A percentile compares a stretch with the other conserved stretches of the same genome.
Evolutionary conservation across 2,797 vertebrate genomes (phyloP).

Genomic region (Psittacula echo): DNA sequence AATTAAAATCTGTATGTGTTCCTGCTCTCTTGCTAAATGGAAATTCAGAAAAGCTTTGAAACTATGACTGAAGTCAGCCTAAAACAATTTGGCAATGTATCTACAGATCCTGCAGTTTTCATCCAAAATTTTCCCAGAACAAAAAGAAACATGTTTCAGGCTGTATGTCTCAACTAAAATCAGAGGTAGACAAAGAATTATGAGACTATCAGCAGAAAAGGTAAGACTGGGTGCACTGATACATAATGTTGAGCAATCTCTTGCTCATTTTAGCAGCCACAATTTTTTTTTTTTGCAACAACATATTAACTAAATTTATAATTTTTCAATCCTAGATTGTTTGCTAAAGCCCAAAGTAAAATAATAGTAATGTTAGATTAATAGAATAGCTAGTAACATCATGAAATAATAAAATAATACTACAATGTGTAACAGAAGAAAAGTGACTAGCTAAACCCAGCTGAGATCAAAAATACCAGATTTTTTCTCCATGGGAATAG

Average conservation of each 20-base stretch:
- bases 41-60: background rate
- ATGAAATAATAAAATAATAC: background rate
- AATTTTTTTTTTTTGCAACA: background rate
- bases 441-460: background rate
- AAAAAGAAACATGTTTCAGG: background rate
- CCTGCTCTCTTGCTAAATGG: background rate
- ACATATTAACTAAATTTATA: background rate
- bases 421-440: background rate
- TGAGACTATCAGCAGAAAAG: background rate
- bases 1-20: background rate
- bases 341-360: background rate
- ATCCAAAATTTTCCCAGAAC: background rate
- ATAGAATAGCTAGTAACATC: background rate
- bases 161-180: background rate
- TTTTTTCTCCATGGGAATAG: background rate
- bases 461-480: background rate
- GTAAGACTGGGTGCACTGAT: background rate
- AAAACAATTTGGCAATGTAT: background rate
- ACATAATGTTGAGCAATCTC: background rate
- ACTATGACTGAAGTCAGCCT: background rate
- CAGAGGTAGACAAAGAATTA: background rate
- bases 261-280: background rate
- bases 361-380: background rate
- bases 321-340: background rate
- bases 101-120: accelerated